Base-by-base conservation (phyloP, 2,113 vertebrate species). In the Platysternon megacephalum region DNA sequence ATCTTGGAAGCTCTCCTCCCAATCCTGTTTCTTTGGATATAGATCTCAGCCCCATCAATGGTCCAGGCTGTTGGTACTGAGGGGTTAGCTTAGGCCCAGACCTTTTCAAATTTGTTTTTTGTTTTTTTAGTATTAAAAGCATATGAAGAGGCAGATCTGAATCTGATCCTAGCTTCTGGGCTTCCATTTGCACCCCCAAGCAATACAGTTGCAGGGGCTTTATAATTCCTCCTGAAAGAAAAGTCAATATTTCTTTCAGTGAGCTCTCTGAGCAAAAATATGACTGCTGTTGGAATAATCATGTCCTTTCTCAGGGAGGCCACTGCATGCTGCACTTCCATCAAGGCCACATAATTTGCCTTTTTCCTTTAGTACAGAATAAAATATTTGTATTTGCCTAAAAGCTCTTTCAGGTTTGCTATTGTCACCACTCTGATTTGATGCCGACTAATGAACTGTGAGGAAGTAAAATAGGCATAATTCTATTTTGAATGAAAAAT, bases 121-220 rank as follows among this genome's bases (percentile, higher is more conserved):
- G 29, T 53, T 17, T 93, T 95, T 92, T 68, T 84, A 44, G 51
- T n/a, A 91, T 91, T 92, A 87, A 44, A 96, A 92, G 11, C 68
- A 55, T 6, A 76, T 76, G 79, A 95, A 44, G 51, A 92, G 55
- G 82, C 16, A 93, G 13, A 89, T 94, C 80, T 68, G 53, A 65
- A 11, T 26, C 10, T 91, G 68, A 91, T 89, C 51, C 42, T 53
- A 0, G 1, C n/a, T 68, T 46, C 76, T 90, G 42, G 82, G 4
- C 19, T 97, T 93, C 51, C n/a, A 3, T 86, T 58, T 93, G 8
- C 91, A 74, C 35, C 19, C n/a, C 76, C 82, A 68, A 90, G 87
- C 4, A 85, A 0, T 55, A 85, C 51, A 95, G 90, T 80, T 95
- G 87, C 19, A 86, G 92, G 84, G 85, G 24, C 7, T 85, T 91